Conservation (phyloP, 2,888 invertebrate genomes). For the Trissonchulus latispiculum region DNA sequence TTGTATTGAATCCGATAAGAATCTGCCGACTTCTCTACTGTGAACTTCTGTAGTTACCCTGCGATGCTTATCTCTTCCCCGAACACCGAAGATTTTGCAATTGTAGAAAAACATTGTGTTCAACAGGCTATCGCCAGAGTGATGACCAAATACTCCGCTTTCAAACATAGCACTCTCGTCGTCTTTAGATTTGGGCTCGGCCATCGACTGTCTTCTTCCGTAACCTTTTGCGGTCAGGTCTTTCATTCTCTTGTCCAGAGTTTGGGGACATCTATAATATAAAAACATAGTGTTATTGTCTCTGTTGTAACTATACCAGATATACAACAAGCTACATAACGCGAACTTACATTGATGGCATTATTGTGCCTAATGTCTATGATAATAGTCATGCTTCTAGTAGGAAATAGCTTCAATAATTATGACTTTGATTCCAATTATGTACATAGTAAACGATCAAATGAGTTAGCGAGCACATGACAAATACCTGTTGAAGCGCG, state of each 20-base stretch:
- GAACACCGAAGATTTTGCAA: not conserved
- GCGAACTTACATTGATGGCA: no score
- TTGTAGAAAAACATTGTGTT: constrained; percentile 4
- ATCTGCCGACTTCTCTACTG: no score
- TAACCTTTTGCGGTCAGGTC: not conserved
- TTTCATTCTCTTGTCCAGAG: not conserved
- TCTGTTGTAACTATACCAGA: no score
- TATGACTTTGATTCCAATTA: no score
- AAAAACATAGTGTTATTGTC: no score
- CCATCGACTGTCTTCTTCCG: not conserved
- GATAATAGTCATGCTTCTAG: no score
- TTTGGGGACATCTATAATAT: not conserved
- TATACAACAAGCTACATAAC: no score
- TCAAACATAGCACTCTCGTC: not conserved
- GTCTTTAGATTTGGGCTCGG: not conserved
- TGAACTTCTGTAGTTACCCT: not conserved
- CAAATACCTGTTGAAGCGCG: not conserved
- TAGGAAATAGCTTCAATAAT: no score
- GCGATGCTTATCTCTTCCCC: not conserved
- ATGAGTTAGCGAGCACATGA: no score
- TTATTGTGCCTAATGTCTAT: no score
- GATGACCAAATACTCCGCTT: constrained; percentile 10
- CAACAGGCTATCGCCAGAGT: not conserved
- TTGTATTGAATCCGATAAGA: no score
- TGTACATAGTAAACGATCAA: no score